Base-by-base conservation (phyloP, 2,888 invertebrate genomes). In the Chrysodeixis includens region DNA sequence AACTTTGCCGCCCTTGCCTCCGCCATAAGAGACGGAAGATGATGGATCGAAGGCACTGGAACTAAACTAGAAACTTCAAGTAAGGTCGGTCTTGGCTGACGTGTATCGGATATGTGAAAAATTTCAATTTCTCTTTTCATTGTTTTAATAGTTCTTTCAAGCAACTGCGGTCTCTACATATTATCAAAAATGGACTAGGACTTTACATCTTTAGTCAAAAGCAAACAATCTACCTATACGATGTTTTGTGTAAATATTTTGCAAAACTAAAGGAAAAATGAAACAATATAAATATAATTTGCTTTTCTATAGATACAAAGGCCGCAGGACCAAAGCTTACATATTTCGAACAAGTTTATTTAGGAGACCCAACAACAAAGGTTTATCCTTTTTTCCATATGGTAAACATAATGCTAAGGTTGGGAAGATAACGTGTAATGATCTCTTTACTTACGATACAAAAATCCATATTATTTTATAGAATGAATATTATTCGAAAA, bases 361-460 rank as follows among this genome's bases (percentile, higher is more conserved):
- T 40, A n/a, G 40, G 40, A 40, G n/a, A 40, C 46, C 20, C 18
- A 49, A 49, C 18, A 18, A 49, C 20, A 20, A 20, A 20, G 46
- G 46, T 49, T 49, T 18, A 18, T 49, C 46, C 46, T 49, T 49
- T 9, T 49, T 49, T 49, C 9, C 46, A 49, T 20, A 10, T 49
- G 46, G 18, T 12, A 49, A 20, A 49, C 18, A 49, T 7, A 3
- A 14, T 12, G n/a, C 40, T 40, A 4, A 40, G 40, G n/a, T 40
- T 40, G 7, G 7, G 40, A 40, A 5, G 4, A n/a, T 5, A 40
- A 40, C 40, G 6, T 3, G 12, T 12, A 12, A 35, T 5, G 7
- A 14, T 14, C 14, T 40, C n/a, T n/a, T n/a, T n/a, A 40, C 35
- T 12, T 40, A 40, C n/a, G 40, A n/a, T n/a, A n/a, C 26, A 5